A percentile compares a stretch with the other conserved stretches of the same genome.
phyloP scores from a whole-genome alignment of 2,797 vertebrate genomes.

The Notolepis coatsorum region DNA sequence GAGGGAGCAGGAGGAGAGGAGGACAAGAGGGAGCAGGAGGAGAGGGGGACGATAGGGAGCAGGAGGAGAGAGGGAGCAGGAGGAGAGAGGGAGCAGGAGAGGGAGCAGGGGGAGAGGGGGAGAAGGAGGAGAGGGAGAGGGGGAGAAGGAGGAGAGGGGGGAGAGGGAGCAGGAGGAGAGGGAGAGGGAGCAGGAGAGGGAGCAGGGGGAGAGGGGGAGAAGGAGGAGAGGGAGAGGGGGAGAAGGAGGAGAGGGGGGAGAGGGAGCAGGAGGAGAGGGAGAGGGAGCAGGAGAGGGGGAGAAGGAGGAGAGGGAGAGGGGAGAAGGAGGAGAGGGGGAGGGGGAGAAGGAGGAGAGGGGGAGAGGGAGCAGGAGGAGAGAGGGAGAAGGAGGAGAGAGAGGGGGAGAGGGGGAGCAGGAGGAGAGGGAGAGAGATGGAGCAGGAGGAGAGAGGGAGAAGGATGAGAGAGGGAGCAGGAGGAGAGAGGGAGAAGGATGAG shows the following conservation, averaged over 20 bases:
- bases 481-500: constrained; percentile 31
- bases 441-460: neutral
- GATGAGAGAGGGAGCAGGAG: neutral
- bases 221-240: neutral
- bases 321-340: neutral
- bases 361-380: neutral
- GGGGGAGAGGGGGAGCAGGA: constrained; percentile 1
- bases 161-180: no score
- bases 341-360: neutral
- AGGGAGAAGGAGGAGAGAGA: constrained; percentile 6
- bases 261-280: neutral
- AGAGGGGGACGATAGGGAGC: no score
- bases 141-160: no score
- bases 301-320: no score
- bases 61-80: no score
- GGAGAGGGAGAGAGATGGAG: constrained; percentile 30
- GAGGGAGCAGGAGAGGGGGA: neutral
- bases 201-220: constrained; percentile 1
- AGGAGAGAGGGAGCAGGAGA: no score
- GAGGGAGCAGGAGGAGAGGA: no score
- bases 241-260: neutral
- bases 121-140: no score
- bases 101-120: no score
- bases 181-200: no score
- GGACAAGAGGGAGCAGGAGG: no score